Percentiles rank a stretch among this genome's conserved stretches.
Conservation (phyloP, 1,140 invertebrate species). For the Ostrea denselamellosa region DNA sequence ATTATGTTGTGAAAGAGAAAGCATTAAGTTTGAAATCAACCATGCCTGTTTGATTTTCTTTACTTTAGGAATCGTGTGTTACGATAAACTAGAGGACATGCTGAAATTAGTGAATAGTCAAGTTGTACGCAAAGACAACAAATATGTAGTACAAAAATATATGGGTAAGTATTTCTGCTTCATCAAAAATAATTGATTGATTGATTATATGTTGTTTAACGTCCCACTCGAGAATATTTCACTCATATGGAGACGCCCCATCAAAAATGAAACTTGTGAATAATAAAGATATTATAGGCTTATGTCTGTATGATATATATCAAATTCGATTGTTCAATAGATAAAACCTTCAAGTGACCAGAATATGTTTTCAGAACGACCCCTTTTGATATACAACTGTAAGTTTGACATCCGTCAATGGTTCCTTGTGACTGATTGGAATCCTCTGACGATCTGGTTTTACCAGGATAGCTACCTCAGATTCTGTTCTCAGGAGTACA, state of each 20-base stretch:
- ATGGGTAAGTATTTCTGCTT: slow-evolving; percentile 84
- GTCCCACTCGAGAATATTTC: too few relatives aligned
- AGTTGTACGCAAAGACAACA: slow-evolving; percentile 82
- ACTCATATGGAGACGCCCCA: too few relatives aligned
- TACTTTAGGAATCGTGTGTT: slow-evolving; percentile 88
- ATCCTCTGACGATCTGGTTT: slow-evolving; percentile 95
- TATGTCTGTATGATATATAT: too few relatives aligned
- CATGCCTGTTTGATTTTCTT: not conserved
- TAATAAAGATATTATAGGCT: too few relatives aligned
- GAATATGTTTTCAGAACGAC: slow-evolving; percentile 75
- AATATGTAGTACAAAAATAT: slow-evolving; percentile 97
- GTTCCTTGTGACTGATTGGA: slow-evolving; percentile 93
- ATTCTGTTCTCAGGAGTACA: slow-evolving; percentile 95
- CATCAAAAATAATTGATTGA: too few relatives aligned
- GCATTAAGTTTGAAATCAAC: too few relatives aligned
- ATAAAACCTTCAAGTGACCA: slow-evolving; percentile 8
- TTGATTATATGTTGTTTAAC: too few relatives aligned
- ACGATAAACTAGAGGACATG: slow-evolving; percentile 92
- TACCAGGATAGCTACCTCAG: slow-evolving; percentile 92
- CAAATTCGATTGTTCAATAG: too few relatives aligned
- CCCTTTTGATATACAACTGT: slow-evolving; percentile 90
- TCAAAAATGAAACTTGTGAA: not conserved
- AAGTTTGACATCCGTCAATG: slow-evolving; percentile 91
- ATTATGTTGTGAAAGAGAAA: too few relatives aligned
- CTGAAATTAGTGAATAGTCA: slow-evolving; percentile 82